Evolutionary conservation across 2,888 invertebrate species (phyloP).

Genomic region (Saturnia pavonia): DNA sequence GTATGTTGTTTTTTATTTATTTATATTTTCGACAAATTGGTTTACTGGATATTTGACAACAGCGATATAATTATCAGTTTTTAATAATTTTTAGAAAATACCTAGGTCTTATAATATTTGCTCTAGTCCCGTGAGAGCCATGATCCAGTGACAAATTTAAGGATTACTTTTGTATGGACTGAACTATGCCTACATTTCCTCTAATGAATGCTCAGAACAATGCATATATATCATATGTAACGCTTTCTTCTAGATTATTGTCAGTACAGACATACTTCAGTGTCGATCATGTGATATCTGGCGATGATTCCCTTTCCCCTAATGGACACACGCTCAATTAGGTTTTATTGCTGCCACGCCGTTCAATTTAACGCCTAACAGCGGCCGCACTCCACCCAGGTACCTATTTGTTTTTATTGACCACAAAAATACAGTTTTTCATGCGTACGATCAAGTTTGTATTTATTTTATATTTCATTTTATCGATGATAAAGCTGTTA

Average conservation of each 20-base stretch:
- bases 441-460: constrained; percentile 28
- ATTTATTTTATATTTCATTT: constrained; percentile 32
- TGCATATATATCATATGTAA: not conserved
- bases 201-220: not conserved
- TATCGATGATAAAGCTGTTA: constrained; percentile 26
- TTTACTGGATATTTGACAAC: too few species aligned
- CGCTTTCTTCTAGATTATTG: not conserved
- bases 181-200: too few species aligned
- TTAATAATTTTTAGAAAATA: too few species aligned
- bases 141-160: too few species aligned
- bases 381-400: constrained; percentile 61
- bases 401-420: constrained; percentile 74
- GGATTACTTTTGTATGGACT: too few species aligned
- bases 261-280: constrained; percentile 21
- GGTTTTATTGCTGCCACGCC: constrained; percentile 70
- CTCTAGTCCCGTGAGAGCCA: too few species aligned
- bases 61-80: too few species aligned
- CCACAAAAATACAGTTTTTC: constrained; percentile 43
- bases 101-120: too few species aligned
- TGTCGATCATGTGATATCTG: constrained; percentile 42
- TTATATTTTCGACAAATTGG: too few species aligned
- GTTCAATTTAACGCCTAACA: constrained; percentile 77
- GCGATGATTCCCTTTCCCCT: constrained; percentile 53
- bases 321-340: constrained; percentile 78
- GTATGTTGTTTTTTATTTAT: too few species aligned